Conservation (phyloP, 2,888 invertebrate genomes). For the Rhagonycha lutea region DNA sequence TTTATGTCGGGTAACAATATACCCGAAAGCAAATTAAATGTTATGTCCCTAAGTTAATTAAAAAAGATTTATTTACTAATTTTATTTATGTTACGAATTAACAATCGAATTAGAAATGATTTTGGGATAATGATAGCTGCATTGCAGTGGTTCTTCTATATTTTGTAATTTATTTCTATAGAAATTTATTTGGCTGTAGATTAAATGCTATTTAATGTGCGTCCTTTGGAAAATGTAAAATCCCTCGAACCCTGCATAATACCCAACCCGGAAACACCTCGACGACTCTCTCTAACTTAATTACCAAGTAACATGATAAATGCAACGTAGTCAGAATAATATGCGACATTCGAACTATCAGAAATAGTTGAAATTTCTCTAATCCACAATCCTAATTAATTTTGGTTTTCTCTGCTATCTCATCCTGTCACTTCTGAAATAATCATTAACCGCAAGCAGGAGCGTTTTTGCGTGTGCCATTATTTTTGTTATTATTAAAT, state of each 20-base stretch:
- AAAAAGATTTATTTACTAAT: background rate
- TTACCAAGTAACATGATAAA: conserved; percentile 22
- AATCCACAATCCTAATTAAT: background rate
- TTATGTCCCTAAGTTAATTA: background rate
- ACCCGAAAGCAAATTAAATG: background rate
- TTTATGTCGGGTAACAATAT: background rate
- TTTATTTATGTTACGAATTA: background rate
- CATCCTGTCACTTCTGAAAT: background rate
- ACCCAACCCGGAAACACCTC: conserved; percentile 12
- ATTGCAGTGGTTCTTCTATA: background rate
- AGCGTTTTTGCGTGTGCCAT: background rate
- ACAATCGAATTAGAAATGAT: background rate
- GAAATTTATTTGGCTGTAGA: conserved; percentile 10
- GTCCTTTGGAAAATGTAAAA: conserved; percentile 14
- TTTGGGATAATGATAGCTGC: background rate
- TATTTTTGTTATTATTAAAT: conserved; percentile 1
- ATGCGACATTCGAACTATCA: conserved; percentile 7
- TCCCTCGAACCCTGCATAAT: conserved; percentile 19
- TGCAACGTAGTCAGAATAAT: conserved; percentile 6
- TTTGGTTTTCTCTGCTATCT: background rate
- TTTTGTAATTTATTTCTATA: conserved; percentile 1
- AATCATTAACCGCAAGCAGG: background rate
- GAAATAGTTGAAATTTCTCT: background rate
- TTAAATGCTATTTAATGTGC: conserved; percentile 9
- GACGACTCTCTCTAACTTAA: conserved; percentile 17